These are phyloP conservation scores for Craseonycteris thonglongyai DNA, from an alignment of 2,113 vertebrate genomes.

Conservation along the genomic window DNA sequence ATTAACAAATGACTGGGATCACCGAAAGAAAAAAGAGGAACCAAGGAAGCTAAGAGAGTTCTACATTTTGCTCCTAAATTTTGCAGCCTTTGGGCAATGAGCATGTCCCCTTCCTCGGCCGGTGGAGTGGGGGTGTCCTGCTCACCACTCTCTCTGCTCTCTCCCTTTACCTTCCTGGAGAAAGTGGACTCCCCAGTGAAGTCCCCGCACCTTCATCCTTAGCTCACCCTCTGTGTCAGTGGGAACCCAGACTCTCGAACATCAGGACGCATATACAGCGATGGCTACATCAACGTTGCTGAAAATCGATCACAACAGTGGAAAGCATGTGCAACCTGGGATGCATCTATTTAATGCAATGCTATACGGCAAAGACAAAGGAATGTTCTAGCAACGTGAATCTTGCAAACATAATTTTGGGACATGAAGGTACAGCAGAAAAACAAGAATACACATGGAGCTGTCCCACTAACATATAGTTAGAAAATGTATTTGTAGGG, in stretches of 20 bases:
- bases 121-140: not conserved
- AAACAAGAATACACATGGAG: not conserved
- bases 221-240: not conserved
- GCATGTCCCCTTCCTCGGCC: fast-evolving
- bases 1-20: not conserved
- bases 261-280: not conserved
- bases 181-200: not conserved
- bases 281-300: not conserved
- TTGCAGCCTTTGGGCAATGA: fast-evolving
- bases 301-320: not conserved
- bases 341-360: not conserved
- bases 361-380: not conserved
- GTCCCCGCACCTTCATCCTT: not conserved
- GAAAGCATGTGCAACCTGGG: not conserved
- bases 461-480: not conserved
- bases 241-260: not conserved
- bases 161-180: not conserved
- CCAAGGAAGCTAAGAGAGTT: fast-evolving
- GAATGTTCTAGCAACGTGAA: not conserved
- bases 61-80: not conserved
- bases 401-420: not conserved
- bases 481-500: not conserved
- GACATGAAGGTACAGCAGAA: not conserved
- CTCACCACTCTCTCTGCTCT: no score
- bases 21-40: not conserved